Base-by-base conservation (phyloP, 2,113 vertebrate genomes). In the Platycercus adscitus region DNA sequence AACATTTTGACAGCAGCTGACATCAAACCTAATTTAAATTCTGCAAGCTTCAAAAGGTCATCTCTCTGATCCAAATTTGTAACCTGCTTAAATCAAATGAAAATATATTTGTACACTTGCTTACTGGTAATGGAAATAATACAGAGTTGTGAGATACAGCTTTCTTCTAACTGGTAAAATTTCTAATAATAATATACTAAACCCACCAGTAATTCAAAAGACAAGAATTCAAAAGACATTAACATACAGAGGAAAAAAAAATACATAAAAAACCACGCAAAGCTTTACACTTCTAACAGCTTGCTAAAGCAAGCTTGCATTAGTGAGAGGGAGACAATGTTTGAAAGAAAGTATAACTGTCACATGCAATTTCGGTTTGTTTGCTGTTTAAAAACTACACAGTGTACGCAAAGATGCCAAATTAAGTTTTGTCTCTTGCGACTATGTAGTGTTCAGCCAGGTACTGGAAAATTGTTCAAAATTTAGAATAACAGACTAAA, bases 11-110 rank as follows among this genome's bases (percentile, higher is more conserved):
- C 60, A 60, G 98, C 98, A 88, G 99, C 98, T 95, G 98, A 98
- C 97, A 99, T 99, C 85, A 99, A 98, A 79, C 98, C 98, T 95
- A 99, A 96, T 75, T 98, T 99, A 95, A 99, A 99, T 91, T 99
- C 99, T 37, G 99, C 99, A 97, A 99, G 98, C 96, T 98, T 98
- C 85, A 99, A 94, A 93, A 97, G 94, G 69, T 98, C 98, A 94
- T 99, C 98, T 82, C 98, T 99, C 24, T 98, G 97, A 97, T 99
- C 96, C 92, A 91, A 84, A 96, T 95, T 86, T 56, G 95, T 88
- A 92, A 83, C 76, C 98, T 98, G 58, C 73, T 52, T 86, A 86
- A 79, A 93, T 29, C 19, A 80, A 96, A 93, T 39, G 3, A 91
- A 81, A 65, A 20, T 17, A 58, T 4, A 25, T 72, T 58, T 52